phyloP scores from a whole-genome alignment of 1,140 invertebrate species.

The Temnothorax curvispinosus region DNA sequence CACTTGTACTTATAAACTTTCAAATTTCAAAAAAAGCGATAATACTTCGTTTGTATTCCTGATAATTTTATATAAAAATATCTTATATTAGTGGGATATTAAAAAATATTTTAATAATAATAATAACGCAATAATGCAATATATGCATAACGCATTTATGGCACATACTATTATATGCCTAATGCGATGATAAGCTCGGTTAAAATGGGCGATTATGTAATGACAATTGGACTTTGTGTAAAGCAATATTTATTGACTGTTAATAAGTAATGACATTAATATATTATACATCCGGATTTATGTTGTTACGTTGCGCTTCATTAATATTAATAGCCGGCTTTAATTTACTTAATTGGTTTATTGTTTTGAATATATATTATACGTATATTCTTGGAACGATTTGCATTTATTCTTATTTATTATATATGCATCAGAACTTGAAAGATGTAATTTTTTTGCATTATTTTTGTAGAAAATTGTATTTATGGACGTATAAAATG shows the following conservation, averaged over 20 bases:
- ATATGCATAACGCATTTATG: neutral
- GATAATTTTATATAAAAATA: neutral
- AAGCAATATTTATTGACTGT: constrained; percentile 43
- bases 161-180: no score
- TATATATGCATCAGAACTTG: neutral
- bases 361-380: neutral
- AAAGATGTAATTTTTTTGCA: neutral
- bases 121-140: neutral
- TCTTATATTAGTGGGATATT: neutral
- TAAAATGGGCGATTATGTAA: constrained; percentile 13
- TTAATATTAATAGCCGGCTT: constrained; percentile 1
- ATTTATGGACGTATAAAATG: neutral
- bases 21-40: neutral
- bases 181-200: neutral
- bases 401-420: constrained; percentile 1
- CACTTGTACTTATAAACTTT: neutral
- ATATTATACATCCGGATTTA: constrained; percentile 30
- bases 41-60: neutral
- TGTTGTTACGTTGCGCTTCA: constrained; percentile 1
- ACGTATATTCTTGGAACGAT: neutral
- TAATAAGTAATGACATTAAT: constrained; percentile 41
- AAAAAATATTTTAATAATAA: constrained; percentile 11
- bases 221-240: constrained; percentile 25
- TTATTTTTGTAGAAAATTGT: neutral
- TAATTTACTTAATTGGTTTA: constrained; percentile 20